phyloP scores from a whole-genome alignment of 2,888 invertebrate species.

The Tetragonula carbonaria region DNA sequence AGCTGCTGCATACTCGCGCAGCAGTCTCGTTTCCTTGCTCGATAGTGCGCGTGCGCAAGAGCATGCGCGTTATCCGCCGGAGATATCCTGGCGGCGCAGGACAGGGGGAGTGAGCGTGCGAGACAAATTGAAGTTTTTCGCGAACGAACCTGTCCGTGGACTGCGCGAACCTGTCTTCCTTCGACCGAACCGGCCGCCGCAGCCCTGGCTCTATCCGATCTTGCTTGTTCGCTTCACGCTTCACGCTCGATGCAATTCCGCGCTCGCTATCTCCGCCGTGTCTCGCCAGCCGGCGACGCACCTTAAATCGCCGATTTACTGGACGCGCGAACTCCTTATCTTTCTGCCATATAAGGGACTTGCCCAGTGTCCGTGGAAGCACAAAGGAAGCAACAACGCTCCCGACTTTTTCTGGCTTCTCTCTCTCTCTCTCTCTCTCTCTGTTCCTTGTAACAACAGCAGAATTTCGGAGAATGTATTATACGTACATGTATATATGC shows the following conservation, averaged over 20 bases:
- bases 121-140: slow-evolving; percentile 80
- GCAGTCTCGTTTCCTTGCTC: not conserved
- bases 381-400: not conserved
- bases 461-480: not conserved
- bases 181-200: slow-evolving; percentile 66
- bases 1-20: not conserved
- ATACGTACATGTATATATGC: not conserved
- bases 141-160: slow-evolving; percentile 75
- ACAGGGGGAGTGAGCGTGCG: slow-evolving; percentile 70
- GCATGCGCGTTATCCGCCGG: slow-evolving; percentile 56
- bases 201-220: slow-evolving; percentile 58
- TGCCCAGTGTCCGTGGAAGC: not conserved
- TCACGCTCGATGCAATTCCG: slow-evolving; percentile 50
- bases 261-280: slow-evolving; percentile 40
- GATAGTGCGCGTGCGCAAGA: not conserved
- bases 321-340: slow-evolving; percentile 55
- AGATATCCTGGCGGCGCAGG: slow-evolving; percentile 67
- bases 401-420: not conserved
- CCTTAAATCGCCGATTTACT: slow-evolving; percentile 61
- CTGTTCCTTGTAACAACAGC: not conserved
- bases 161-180: slow-evolving; percentile 72
- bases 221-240: slow-evolving; percentile 58
- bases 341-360: slow-evolving; percentile 46
- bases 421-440: not conserved
- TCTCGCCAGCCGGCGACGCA: slow-evolving; percentile 21